Evolutionary conservation across 2,888 invertebrate genomes (phyloP).

Genomic region (Thumatha senex): DNA sequence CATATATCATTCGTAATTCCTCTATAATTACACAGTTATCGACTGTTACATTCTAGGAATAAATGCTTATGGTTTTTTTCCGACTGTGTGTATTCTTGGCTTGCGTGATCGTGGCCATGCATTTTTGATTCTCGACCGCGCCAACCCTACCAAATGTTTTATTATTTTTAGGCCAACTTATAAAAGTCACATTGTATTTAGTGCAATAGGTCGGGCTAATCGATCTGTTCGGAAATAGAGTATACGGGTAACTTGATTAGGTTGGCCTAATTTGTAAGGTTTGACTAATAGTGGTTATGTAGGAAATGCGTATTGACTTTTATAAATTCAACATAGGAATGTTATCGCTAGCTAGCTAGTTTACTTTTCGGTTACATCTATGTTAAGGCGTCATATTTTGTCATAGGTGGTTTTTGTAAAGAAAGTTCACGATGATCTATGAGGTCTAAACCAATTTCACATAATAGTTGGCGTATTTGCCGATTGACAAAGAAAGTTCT

Average conservation of each 20-base stretch:
- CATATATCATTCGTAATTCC: slow-evolving; percentile 20
- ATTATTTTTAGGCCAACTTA: slow-evolving; percentile 71
- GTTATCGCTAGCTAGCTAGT: neutral
- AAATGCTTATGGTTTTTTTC: slow-evolving; percentile 19
- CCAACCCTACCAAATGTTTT: slow-evolving; percentile 56
- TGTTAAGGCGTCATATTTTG: no score
- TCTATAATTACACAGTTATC: slow-evolving; percentile 31
- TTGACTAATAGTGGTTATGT: slow-evolving; percentile 23
- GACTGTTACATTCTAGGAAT: slow-evolving; percentile 27
- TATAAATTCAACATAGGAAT: neutral
- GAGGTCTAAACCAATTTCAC: no score
- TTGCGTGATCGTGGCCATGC: slow-evolving; percentile 60
- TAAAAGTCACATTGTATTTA: slow-evolving; percentile 54
- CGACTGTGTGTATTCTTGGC: slow-evolving; percentile 24
- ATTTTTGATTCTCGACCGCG: slow-evolving; percentile 61
- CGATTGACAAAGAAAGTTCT: no score
- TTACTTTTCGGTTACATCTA: neutral
- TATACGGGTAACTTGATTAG: slow-evolving; percentile 26
- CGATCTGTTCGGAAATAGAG: slow-evolving; percentile 45
- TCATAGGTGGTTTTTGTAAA: no score
- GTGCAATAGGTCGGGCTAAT: slow-evolving; percentile 62
- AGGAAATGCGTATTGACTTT: neutral
- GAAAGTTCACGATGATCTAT: no score
- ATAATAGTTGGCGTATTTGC: no score
- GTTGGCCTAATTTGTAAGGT: slow-evolving; percentile 43